These are phyloP conservation scores for Lordiphosa mommai DNA, from an alignment of 1,140 invertebrate species.

Conservation along the genomic window DNA sequence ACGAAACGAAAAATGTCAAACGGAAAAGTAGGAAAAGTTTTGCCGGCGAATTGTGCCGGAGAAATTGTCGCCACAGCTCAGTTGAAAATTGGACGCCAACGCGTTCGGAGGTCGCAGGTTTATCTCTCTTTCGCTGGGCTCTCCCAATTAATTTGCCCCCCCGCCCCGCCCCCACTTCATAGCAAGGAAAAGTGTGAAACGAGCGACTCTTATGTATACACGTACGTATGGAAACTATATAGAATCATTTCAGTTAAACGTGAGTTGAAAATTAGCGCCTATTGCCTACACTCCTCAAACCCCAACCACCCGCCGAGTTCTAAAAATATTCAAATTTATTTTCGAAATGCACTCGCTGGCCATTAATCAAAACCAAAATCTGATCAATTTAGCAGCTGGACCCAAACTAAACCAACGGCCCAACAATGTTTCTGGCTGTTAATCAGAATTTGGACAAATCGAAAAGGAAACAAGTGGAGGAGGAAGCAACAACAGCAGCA, in stretches of 20 bases:
- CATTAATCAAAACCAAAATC: constrained; percentile 42
- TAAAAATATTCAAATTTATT: constrained; percentile 32
- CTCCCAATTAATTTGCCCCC: background rate
- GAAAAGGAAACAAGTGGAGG: constrained; percentile 29
- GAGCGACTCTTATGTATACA: constrained; percentile 27
- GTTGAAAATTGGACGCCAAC: constrained; percentile 70
- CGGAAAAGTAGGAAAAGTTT: constrained; percentile 34
- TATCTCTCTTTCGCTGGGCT: background rate
- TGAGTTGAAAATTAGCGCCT: constrained; percentile 1
- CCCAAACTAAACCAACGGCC: constrained; percentile 1
- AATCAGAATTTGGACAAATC: constrained; percentile 65
- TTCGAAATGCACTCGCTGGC: constrained; percentile 35
- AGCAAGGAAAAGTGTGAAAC: constrained; percentile 50
- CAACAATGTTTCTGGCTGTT: constrained; percentile 69
- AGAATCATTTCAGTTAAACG: background rate
- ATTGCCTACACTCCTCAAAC: too few relatives aligned
- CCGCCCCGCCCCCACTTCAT: constrained; percentile 9
- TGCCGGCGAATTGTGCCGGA: constrained; percentile 62
- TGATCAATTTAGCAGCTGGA: constrained; percentile 10
- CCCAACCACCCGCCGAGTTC: background rate
- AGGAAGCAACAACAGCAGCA: background rate
- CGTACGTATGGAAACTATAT: constrained; percentile 27
- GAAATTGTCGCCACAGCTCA: constrained; percentile 54
- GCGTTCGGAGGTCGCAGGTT: constrained; percentile 41
- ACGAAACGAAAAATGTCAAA: too few relatives aligned